Conservation (phyloP, 2,888 invertebrate species). For the Tortrix viridana region DNA sequence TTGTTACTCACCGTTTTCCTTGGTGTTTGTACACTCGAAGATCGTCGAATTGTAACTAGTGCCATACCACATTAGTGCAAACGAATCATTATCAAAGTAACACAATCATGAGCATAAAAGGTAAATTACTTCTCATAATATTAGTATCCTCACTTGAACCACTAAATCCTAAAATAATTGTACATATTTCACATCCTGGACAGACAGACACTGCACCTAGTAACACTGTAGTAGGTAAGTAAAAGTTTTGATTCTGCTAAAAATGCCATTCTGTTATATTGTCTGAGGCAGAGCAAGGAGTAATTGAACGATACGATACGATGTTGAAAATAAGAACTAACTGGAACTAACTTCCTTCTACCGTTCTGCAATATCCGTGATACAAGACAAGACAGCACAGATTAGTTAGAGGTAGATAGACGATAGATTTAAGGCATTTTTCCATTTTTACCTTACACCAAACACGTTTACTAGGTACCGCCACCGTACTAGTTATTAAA, state of each 20-base stretch:
- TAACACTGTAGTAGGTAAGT: slow-evolving; percentile 17
- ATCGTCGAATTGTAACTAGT: slow-evolving; percentile 82
- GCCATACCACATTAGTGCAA: slow-evolving; percentile 81
- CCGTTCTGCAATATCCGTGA: slow-evolving; percentile 35
- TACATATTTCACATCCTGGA: slow-evolving; percentile 38
- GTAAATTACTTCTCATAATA: slow-evolving; percentile 67
- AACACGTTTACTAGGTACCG: slow-evolving; percentile 5
- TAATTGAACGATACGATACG: slow-evolving; percentile 34
- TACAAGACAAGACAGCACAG: slow-evolving; percentile 12
- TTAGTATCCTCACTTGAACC: slow-evolving; percentile 66
- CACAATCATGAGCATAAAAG: slow-evolving; percentile 77
- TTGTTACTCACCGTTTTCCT: slow-evolving; percentile 76
- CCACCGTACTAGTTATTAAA: too few species aligned
- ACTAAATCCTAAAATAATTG: slow-evolving; percentile 55
- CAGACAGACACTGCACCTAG: slow-evolving; percentile 31
- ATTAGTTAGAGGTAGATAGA: background rate
- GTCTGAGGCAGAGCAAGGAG: slow-evolving; percentile 25
- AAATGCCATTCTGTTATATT: slow-evolving; percentile 27
- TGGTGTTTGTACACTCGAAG: slow-evolving; percentile 81
- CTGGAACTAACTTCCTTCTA: slow-evolving; percentile 36
- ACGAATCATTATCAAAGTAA: slow-evolving; percentile 74
- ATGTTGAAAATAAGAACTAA: slow-evolving; percentile 38
- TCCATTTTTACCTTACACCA: slow-evolving; percentile 6
- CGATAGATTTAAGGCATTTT: slow-evolving; percentile 18
- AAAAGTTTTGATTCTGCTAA: slow-evolving; percentile 16